A percentile compares a stretch with the other conserved stretches of the same genome.
These are phyloP conservation scores for Syngnathus typhle DNA, from an alignment of 2,113 vertebrate genomes.

Conservation along the genomic window DNA sequence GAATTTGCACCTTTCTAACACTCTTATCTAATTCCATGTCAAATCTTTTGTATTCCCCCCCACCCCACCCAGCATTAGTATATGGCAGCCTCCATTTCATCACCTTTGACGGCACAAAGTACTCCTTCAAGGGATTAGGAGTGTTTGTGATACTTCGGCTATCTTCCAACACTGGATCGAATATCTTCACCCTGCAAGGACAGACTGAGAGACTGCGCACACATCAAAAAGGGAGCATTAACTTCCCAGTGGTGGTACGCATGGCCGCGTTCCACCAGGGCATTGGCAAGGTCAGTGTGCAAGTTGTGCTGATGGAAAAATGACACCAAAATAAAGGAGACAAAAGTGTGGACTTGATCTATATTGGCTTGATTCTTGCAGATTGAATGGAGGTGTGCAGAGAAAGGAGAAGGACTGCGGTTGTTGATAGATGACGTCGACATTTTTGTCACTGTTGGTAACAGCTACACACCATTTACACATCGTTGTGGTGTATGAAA, in stretches of 20 bases:
- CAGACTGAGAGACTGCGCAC: slow-evolving; percentile 56
- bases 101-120: slow-evolving; percentile 73
- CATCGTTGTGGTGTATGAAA: background rate
- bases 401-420: slow-evolving; percentile 53
- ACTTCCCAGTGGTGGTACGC: slow-evolving; percentile 65
- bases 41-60: background rate
- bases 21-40: background rate
- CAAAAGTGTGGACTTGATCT: background rate
- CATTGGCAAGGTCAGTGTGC: slow-evolving; percentile 70
- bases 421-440: slow-evolving; percentile 67
- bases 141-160: slow-evolving; percentile 75
- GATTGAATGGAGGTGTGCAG: slow-evolving; percentile 72
- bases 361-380: slow-evolving; percentile 28
- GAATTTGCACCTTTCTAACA: background rate
- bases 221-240: slow-evolving; percentile 36
- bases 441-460: slow-evolving; percentile 65
- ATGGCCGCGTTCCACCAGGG: slow-evolving; percentile 76
- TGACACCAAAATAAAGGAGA: background rate
- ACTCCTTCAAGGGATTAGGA: slow-evolving; percentile 75
- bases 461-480: slow-evolving; percentile 7
- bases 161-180: slow-evolving; percentile 71
- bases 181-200: slow-evolving; percentile 79
- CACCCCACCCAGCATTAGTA: slow-evolving; percentile 61
- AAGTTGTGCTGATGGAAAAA: slow-evolving; percentile 7
- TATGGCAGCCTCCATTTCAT: slow-evolving; percentile 75